These are phyloP conservation scores for Rhyacichthys aspro DNA, from an alignment of 2,797 vertebrate species.

Conservation along the genomic window DNA sequence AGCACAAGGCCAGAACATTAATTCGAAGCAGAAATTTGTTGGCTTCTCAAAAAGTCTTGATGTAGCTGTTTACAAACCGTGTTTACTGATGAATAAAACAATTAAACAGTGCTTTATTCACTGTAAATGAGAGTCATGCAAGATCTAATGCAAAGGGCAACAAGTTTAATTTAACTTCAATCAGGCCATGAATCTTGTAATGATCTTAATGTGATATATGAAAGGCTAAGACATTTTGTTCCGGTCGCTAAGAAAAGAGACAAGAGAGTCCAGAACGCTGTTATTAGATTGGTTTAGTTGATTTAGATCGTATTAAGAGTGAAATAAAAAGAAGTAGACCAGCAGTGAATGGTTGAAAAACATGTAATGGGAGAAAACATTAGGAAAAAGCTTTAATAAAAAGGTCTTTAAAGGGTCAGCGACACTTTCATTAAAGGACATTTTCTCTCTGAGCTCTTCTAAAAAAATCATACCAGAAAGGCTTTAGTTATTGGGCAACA, in stretches of 20 bases:
- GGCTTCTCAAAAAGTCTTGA: too few species aligned
- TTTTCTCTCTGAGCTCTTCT: slow-evolving; percentile 13
- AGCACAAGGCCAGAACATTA: too few species aligned
- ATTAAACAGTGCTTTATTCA: slow-evolving; percentile 10
- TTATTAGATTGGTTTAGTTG: slow-evolving; percentile 41
- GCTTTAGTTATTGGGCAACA: slow-evolving; percentile 27
- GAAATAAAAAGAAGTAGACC: slow-evolving; percentile 12
- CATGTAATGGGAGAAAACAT: slow-evolving; percentile 53
- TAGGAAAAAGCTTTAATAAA: slow-evolving; percentile 48
- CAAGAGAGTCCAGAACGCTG: slow-evolving; percentile 10
- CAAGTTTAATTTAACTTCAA: slow-evolving; percentile 34
- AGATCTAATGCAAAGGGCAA: slow-evolving; percentile 24
- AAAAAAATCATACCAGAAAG: slow-evolving; percentile 39
- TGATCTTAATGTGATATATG: slow-evolving; percentile 34
- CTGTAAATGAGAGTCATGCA: slow-evolving; percentile 42
- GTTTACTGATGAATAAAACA: not conserved
- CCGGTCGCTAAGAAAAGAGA: slow-evolving; percentile 2
- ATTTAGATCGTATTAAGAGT: slow-evolving; percentile 1
- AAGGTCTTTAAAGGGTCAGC: slow-evolving; percentile 42
- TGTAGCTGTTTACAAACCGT: too few species aligned
- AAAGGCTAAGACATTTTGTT: not conserved
- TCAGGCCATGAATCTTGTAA: slow-evolving; percentile 24
- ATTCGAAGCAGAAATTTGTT: too few species aligned
- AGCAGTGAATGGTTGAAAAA: slow-evolving; percentile 37
- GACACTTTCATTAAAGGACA: slow-evolving; percentile 42